Evolutionary conservation across 2,888 invertebrate species (phyloP).

Genomic region (Drosophila nr. medialis): DNA sequence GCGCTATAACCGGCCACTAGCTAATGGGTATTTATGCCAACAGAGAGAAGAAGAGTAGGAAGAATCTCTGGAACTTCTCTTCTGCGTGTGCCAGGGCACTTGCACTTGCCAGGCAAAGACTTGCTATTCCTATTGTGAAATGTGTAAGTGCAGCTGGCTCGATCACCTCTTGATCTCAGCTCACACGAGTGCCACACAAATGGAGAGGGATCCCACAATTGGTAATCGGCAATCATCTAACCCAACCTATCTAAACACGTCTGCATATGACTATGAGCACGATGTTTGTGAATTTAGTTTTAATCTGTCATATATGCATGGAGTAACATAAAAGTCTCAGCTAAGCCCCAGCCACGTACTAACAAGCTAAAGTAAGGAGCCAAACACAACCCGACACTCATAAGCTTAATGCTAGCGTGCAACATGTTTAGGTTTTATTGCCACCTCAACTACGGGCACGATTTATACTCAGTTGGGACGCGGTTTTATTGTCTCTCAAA

Average conservation of each 20-base stretch:
- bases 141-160: not conserved
- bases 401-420: slow-evolving; percentile 19
- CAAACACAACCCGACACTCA: slow-evolving; percentile 1
- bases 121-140: not conserved
- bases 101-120: not conserved
- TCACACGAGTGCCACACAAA: not conserved
- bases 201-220: not conserved
- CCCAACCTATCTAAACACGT: not conserved
- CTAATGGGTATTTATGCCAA: too few relatives aligned
- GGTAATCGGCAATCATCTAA: not conserved
- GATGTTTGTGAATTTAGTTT: slow-evolving; percentile 37
- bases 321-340: slow-evolving; percentile 49
- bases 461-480: slow-evolving; percentile 32
- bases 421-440: slow-evolving; percentile 68
- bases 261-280: slow-evolving; percentile 17
- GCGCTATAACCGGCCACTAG: too few relatives aligned
- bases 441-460: slow-evolving; percentile 31
- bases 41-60: not conserved
- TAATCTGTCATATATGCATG: slow-evolving; percentile 45
- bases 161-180: not conserved
- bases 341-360: slow-evolving; percentile 38
- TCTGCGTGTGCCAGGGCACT: rapidly evolving
- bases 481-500: slow-evolving; percentile 45
- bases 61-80: not conserved
- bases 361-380: not conserved